phyloP scores from a whole-genome alignment of 2,888 invertebrate species.

The Lasioglossum calceatum region DNA sequence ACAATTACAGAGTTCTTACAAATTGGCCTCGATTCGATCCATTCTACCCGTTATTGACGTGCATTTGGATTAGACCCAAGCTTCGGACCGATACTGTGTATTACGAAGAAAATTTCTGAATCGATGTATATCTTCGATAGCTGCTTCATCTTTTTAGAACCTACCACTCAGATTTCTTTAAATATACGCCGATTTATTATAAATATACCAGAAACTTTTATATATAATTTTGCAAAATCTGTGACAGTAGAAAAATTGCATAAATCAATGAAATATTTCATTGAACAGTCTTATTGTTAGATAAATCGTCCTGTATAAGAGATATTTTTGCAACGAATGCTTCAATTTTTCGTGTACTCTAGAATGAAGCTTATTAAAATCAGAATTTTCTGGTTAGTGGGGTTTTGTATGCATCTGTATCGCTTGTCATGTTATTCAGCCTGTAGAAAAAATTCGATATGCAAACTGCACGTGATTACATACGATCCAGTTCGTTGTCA shows the following conservation, averaged over 20 bases:
- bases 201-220: not conserved
- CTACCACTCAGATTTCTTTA: not conserved
- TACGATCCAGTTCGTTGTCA: not conserved
- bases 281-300: not conserved
- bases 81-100: constrained; percentile 4
- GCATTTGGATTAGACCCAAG: constrained; percentile 45
- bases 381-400: not conserved
- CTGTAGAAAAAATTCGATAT: not conserved
- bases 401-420: not conserved
- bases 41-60: constrained; percentile 41
- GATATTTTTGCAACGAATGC: not conserved
- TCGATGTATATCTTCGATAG: not conserved
- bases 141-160: not conserved
- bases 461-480: constrained; percentile 1
- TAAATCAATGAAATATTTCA: not conserved
- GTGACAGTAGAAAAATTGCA: not conserved
- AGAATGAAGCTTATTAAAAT: not conserved
- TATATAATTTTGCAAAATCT: not conserved
- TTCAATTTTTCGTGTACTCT: not conserved
- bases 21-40: constrained; percentile 48
- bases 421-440: not conserved
- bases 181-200: not conserved
- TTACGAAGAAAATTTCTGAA: not conserved
- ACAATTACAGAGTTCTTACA: constrained; percentile 49
- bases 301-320: too few species aligned